A percentile compares a stretch with the other conserved stretches of the same genome.
Conservation (phyloP, 2,888 invertebrate species). For the Peribatodes rhomboidaria region DNA sequence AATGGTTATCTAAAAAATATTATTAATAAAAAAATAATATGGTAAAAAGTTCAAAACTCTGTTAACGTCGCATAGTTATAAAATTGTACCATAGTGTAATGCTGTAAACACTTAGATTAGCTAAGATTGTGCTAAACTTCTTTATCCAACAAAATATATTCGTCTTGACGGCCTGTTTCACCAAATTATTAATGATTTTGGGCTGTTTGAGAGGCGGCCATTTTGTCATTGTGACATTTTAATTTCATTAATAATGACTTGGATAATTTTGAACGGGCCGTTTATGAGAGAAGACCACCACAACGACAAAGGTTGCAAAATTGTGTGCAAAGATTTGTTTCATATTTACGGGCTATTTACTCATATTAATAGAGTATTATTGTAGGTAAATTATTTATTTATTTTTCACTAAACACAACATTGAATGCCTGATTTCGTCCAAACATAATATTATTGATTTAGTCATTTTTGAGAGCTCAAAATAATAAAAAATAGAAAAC, state of each 20-base stretch:
- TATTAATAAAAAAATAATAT: constrained; percentile 38
- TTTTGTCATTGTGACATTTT: constrained; percentile 7
- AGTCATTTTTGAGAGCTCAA: constrained; percentile 46
- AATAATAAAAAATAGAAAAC: constrained; percentile 43
- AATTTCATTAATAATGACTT: constrained; percentile 5
- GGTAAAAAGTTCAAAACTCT: constrained; percentile 52
- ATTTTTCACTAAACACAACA: constrained; percentile 31
- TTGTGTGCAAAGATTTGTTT: constrained; percentile 29
- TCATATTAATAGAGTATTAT: constrained; percentile 36
- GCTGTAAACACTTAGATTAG: constrained; percentile 43
- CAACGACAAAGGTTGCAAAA: constrained; percentile 25
- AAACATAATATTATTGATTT: constrained; percentile 38
- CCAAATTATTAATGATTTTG: constrained; percentile 6
- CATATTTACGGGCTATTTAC: constrained; percentile 40
- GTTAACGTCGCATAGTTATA: constrained; percentile 48
- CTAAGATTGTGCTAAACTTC: constrained; percentile 40
- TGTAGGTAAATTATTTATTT: constrained; percentile 35
- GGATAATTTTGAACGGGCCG: constrained; percentile 19
- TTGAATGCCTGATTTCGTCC: constrained; percentile 43
- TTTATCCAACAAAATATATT: constrained; percentile 16
- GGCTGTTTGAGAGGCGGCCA: constrained; percentile 16
- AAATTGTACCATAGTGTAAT: constrained; percentile 45
- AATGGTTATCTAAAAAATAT: constrained; percentile 56
- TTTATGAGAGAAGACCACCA: constrained; percentile 37
- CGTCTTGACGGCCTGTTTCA: constrained; percentile 26